Conservation (phyloP, 2,113 vertebrate genomes). For the Cephalophus harveyi region DNA sequence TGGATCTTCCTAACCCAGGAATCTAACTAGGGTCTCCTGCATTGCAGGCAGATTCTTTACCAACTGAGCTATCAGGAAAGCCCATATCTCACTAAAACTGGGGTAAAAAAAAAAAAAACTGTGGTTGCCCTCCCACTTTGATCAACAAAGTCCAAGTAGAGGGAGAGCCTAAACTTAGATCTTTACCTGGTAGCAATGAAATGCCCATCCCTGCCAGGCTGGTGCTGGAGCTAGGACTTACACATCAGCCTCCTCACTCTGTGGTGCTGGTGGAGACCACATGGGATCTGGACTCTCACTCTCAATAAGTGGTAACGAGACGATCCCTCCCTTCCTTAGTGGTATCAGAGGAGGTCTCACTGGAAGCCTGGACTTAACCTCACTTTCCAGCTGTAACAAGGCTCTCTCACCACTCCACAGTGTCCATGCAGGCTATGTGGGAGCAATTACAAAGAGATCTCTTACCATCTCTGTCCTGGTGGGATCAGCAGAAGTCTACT, state of each 20-base stretch:
- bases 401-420: rapidly evolving
- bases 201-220: neutral
- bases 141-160: neutral
- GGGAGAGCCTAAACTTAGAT: neutral
- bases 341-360: neutral
- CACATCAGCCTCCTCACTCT: neutral
- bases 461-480: neutral
- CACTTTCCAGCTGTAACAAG: neutral
- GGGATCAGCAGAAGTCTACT: neutral
- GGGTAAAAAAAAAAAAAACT: too few relatives aligned
- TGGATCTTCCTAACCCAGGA: rapidly evolving
- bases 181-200: neutral
- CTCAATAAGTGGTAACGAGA: neutral
- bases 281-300: neutral
- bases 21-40: neutral
- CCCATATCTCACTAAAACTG: neutral
- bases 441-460: neutral
- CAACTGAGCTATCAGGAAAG: neutral
- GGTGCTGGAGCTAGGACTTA: neutral
- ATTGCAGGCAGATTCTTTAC: neutral
- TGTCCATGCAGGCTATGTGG: neutral
- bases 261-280: neutral
- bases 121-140: neutral
- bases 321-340: neutral
- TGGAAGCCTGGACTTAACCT: neutral